Evolutionary conservation across 1,140 invertebrate genomes (phyloP).

Genomic region (Drosophila sp.): DNA sequence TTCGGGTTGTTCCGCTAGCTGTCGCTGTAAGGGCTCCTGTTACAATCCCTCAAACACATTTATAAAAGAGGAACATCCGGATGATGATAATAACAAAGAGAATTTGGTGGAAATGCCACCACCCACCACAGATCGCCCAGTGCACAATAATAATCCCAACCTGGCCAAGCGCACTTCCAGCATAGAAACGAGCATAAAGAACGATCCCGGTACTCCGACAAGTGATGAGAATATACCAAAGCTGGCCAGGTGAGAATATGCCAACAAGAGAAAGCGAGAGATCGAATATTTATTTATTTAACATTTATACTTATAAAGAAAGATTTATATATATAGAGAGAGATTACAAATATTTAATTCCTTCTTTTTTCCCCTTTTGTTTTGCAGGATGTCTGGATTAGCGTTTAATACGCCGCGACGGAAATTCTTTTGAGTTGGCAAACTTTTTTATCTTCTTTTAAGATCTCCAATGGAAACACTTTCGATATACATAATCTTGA

Average conservation of each 20-base stretch:
- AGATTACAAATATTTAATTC: too few relatives aligned
- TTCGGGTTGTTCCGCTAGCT: constrained; percentile 30
- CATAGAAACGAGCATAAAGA: background rate
- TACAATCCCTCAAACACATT: constrained; percentile 39
- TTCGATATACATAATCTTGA: too few relatives aligned
- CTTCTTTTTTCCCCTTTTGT: background rate
- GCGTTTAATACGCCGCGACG: constrained; percentile 56
- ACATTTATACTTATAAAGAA: too few relatives aligned
- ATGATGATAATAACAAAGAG: constrained; percentile 18
- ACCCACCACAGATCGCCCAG: background rate
- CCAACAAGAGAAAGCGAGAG: too few relatives aligned
- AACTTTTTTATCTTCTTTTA: background rate
- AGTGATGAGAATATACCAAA: constrained; percentile 17
- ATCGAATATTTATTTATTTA: too few relatives aligned
- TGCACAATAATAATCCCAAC: background rate
- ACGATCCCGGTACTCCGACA: background rate
- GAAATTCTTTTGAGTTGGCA: constrained; percentile 62
- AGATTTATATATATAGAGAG: too few relatives aligned
- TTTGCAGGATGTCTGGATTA: constrained; percentile 53
- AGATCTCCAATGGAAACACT: too few relatives aligned
- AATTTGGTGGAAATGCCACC: constrained; percentile 24
- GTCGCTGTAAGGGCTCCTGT: constrained; percentile 46
- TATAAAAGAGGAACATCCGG: background rate
- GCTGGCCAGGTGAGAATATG: constrained; percentile 33
- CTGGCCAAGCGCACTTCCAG: background rate